phyloP scores from a whole-genome alignment of 2,888 invertebrate genomes.

The Drosophila setosimentum region DNA sequence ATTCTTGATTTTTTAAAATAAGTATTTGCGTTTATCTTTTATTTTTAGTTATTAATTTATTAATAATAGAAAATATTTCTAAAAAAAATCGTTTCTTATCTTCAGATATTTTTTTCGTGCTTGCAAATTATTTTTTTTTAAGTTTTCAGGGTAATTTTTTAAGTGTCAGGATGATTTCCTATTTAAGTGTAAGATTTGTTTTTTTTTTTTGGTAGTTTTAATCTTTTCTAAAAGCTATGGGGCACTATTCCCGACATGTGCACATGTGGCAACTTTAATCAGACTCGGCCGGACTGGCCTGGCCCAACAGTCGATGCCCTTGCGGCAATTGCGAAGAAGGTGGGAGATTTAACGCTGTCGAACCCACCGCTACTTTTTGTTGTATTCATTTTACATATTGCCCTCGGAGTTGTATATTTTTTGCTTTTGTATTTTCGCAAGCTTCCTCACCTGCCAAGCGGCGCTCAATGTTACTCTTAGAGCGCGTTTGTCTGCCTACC shows the following conservation, averaged over 20 bases:
- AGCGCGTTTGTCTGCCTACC: conserved; percentile 51
- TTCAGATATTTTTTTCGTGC: neutral
- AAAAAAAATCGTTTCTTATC: neutral
- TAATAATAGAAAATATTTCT: neutral
- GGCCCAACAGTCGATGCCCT: conserved; percentile 48
- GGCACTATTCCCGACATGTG: neutral
- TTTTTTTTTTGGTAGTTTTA: neutral
- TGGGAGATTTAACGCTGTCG: conserved; percentile 52
- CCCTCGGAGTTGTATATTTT: conserved; percentile 74
- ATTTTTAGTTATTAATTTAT: neutral
- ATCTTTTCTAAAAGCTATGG: conserved; percentile 16
- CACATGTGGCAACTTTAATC: conserved; percentile 50
- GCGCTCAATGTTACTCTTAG: conserved; percentile 48
- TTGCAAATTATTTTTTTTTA: neutral
- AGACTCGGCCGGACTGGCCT: conserved; percentile 29
- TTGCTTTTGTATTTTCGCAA: conserved; percentile 64
- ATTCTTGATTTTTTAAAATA: neutral
- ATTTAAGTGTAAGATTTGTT: neutral
- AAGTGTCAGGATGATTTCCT: neutral
- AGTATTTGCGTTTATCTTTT: neutral
- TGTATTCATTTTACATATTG: conserved; percentile 79
- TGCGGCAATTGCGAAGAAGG: conserved; percentile 29
- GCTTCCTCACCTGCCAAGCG: conserved; percentile 52
- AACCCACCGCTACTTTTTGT: conserved; percentile 47
- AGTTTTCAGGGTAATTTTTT: neutral